A percentile compares a stretch with the other conserved stretches of the same genome.
Conservation (phyloP, 2,888 invertebrate genomes). For the Amiota minor region DNA sequence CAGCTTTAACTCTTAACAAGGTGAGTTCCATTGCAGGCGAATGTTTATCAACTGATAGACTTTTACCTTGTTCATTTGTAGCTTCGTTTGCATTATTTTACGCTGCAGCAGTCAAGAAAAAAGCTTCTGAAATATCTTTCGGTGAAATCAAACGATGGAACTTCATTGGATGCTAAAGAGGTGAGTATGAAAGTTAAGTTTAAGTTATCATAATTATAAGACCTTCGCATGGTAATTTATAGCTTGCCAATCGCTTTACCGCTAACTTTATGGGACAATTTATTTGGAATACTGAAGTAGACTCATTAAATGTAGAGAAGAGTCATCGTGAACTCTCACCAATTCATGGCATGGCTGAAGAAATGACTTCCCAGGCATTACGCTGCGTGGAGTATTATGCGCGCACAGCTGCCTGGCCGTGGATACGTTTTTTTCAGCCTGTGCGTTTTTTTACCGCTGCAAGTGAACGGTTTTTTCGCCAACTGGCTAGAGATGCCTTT, state of each 20-base stretch:
- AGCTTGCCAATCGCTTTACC: slow-evolving; percentile 66
- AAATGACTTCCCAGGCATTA: slow-evolving; percentile 48
- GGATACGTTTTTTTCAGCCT: slow-evolving; percentile 46
- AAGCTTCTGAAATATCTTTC: slow-evolving; percentile 70
- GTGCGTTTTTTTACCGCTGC: slow-evolving; percentile 50
- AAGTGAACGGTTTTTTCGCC: slow-evolving; percentile 41
- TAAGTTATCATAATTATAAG: too few relatives aligned
- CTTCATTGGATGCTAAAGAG: slow-evolving; percentile 70
- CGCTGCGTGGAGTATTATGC: slow-evolving; percentile 49
- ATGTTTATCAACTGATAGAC: too few relatives aligned
- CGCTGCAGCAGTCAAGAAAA: slow-evolving; percentile 43
- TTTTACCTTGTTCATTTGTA: neutral
- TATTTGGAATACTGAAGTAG: slow-evolving; percentile 72
- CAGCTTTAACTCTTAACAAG: slow-evolving; percentile 74
- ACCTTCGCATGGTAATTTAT: neutral
- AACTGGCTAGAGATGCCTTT: slow-evolving; percentile 48
- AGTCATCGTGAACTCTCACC: slow-evolving; percentile 21
- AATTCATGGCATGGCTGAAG: slow-evolving; percentile 42
- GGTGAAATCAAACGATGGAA: slow-evolving; percentile 34
- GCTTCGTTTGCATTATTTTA: slow-evolving; percentile 64
- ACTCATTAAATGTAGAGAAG: slow-evolving; percentile 55
- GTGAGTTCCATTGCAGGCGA: slow-evolving; percentile 47
- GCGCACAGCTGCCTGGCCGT: slow-evolving; percentile 52
- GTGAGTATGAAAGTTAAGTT: slow-evolving; percentile 40
- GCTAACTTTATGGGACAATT: slow-evolving; percentile 70